Evolutionary conservation across 2,888 invertebrate species (phyloP).

Genomic region (Teleiodes luculella): DNA sequence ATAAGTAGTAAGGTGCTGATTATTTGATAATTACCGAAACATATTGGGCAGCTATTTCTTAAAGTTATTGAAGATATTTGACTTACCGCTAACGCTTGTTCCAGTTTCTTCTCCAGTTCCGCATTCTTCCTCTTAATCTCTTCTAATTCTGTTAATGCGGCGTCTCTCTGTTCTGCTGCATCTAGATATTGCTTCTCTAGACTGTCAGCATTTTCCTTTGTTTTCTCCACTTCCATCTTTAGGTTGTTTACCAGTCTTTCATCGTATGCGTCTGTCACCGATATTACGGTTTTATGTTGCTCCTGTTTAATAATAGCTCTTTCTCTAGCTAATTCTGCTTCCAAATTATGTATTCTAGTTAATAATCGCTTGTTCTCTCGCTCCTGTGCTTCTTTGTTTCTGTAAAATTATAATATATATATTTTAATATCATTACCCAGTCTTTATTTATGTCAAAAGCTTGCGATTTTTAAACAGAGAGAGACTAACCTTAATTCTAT

Average conservation of each 20-base stretch:
- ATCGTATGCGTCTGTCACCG: conserved; percentile 78
- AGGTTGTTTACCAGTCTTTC: conserved; percentile 83
- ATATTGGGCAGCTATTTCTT: no score
- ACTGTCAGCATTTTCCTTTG: conserved; percentile 87
- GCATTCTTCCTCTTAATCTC: conserved; percentile 88
- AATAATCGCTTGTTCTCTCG: conserved; percentile 91
- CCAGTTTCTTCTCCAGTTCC: conserved; percentile 86
- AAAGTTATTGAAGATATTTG: no score
- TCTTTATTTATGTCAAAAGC: no score
- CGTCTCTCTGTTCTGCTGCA: conserved; percentile 87
- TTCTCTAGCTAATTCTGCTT: conserved; percentile 88
- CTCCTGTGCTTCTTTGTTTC: conserved; percentile 91
- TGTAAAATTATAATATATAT: conserved; percentile 36
- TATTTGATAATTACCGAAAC: no score
- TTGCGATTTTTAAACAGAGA: no score
- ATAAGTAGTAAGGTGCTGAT: no score
- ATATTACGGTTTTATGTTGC: conserved; percentile 74
- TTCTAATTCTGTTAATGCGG: conserved; percentile 86
- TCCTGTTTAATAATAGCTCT: conserved; percentile 75
- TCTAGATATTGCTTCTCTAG: conserved; percentile 88
- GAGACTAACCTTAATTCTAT: conserved; percentile 82
- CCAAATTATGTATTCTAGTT: conserved; percentile 87
- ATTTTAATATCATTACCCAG: no score
- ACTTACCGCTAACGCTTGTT: conserved; percentile 81
- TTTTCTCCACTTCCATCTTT: conserved; percentile 86